Conservation (phyloP, 92 coral and sea anemone genomes). For the Ricordea florida region DNA sequence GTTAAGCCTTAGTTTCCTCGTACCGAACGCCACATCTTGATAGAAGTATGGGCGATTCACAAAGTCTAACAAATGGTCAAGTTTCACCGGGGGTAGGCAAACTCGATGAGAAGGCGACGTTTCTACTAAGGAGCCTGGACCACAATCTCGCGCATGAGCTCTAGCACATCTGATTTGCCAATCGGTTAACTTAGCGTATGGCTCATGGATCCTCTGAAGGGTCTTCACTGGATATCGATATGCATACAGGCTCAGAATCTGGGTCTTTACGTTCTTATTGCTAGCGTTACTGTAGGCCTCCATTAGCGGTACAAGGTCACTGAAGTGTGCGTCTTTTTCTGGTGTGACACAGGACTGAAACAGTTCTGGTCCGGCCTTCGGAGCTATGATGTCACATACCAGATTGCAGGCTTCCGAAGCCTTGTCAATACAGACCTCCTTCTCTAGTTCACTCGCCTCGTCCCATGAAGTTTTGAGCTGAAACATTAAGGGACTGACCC, state of each 20-base stretch:
- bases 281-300: slow-evolving; percentile 48
- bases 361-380: slow-evolving; percentile 66
- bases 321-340: neutral
- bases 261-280: slow-evolving; percentile 60
- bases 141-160: slow-evolving; percentile 58
- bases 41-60: slow-evolving; percentile 69
- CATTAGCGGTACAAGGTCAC: slow-evolving; percentile 55
- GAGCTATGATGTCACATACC: slow-evolving; percentile 66
- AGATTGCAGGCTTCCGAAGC: slow-evolving; percentile 69
- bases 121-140: slow-evolving; percentile 62
- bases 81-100: slow-evolving; percentile 51
- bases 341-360: slow-evolving; percentile 40
- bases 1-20: slow-evolving; percentile 58
- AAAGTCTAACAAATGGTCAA: slow-evolving; percentile 74
- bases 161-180: slow-evolving; percentile 71
- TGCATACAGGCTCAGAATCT: slow-evolving; percentile 60
- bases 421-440: slow-evolving; percentile 68
- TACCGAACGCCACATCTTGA: slow-evolving; percentile 82
- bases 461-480: slow-evolving; percentile 63
- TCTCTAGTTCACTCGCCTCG: slow-evolving; percentile 50
- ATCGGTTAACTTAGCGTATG: slow-evolving; percentile 51
- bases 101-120: slow-evolving; percentile 46
- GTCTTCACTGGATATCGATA: slow-evolving; percentile 54
- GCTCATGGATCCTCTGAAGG: slow-evolving; percentile 60
- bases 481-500: slow-evolving; percentile 44